These are phyloP conservation scores for Anguilla obscura DNA, from an alignment of 2,797 vertebrate genomes.

Conservation along the genomic window DNA sequence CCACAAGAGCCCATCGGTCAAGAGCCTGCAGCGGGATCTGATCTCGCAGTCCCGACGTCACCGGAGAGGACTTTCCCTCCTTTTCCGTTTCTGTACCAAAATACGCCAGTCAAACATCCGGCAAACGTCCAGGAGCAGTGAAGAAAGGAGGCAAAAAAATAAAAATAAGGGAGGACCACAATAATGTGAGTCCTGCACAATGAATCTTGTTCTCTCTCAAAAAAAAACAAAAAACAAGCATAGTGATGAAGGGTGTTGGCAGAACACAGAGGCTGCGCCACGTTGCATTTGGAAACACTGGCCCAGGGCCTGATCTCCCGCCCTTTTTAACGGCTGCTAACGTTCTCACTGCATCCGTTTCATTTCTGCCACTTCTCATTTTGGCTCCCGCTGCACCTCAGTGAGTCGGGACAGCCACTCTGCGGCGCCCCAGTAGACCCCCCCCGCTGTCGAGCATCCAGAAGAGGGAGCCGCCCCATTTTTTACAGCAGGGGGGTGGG, in stretches of 20 bases:
- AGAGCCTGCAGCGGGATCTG: background rate
- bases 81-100: constrained; percentile 54
- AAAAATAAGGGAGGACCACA: constrained; percentile 18
- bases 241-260: background rate
- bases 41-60: background rate
- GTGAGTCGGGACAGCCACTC: background rate
- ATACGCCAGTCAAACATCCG: constrained; percentile 32
- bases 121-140: constrained; percentile 51
- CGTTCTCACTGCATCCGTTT: background rate
- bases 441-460: background rate
- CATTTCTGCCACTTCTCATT: background rate
- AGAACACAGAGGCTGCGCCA: background rate
- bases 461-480: background rate
- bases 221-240: background rate
- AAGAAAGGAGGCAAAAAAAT: background rate
- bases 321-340: background rate
- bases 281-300: background rate
- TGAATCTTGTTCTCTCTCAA: background rate
- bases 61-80: constrained; percentile 31
- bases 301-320: background rate
- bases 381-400: background rate
- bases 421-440: constrained; percentile 45
- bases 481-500: background rate
- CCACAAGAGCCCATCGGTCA: background rate
- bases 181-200: constrained; percentile 28